A percentile compares a stretch with the other conserved stretches of the same genome.
Evolutionary conservation across 2,888 invertebrate genomes (phyloP).

Genomic region (Sylvicola fuscatus): DNA sequence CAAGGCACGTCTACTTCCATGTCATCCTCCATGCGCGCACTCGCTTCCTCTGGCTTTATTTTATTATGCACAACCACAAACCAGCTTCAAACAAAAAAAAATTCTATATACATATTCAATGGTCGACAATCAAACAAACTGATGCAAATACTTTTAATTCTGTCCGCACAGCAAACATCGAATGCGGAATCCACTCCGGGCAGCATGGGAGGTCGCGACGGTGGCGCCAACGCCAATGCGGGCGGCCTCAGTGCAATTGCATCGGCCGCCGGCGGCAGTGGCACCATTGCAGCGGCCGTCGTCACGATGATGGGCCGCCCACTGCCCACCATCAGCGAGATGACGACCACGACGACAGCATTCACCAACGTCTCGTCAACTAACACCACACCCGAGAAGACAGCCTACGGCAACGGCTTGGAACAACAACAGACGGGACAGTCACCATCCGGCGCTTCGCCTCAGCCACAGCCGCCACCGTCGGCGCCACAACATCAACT

Average conservation of each 20-base stretch:
- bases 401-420: slow-evolving; percentile 45
- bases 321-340: slow-evolving; percentile 47
- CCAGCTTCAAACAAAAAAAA: too few species aligned
- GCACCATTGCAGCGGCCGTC: slow-evolving; percentile 53
- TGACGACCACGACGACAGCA: slow-evolving; percentile 45
- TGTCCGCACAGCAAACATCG: too few species aligned
- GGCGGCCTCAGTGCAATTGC: slow-evolving; percentile 7
- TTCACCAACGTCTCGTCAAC: slow-evolving; percentile 52
- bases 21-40: too few species aligned
- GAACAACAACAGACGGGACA: slow-evolving; percentile 14
- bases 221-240: neutral
- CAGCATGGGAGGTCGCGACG: too few species aligned
- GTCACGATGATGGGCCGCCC: slow-evolving; percentile 48
- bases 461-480: slow-evolving; percentile 18
- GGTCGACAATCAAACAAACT: too few species aligned
- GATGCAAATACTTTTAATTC: too few species aligned
- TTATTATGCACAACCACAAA: too few species aligned
- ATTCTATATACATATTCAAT: too few species aligned
- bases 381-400: slow-evolving; percentile 57
- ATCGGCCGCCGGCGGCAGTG: slow-evolving; percentile 45
- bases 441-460: slow-evolving; percentile 9
- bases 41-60: too few species aligned
- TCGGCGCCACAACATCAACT: neutral
- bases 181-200: too few species aligned
- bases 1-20: too few species aligned